Base-by-base conservation (phyloP, 2,888 invertebrate genomes). In the Drosophila paramelanica region DNA sequence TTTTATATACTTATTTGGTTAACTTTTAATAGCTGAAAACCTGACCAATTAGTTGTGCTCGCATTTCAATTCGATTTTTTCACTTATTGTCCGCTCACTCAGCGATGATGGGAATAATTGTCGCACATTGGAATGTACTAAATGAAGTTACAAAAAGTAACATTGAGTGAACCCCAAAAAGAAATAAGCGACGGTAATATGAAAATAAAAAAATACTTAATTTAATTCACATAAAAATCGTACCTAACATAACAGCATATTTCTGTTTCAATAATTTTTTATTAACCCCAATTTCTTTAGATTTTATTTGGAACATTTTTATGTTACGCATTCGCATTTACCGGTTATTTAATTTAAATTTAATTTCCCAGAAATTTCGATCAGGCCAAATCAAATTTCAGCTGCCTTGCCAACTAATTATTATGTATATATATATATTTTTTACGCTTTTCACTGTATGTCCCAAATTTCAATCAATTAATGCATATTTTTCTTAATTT, bases 351-450 rank as follows among this genome's bases (percentile, higher is more conserved):
- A 36, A 69, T 62, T 73, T 57, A 27, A 46, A 67, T 61, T 64
- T 64, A 33, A 41, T 45, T 65, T 66, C 38, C 51, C 27, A 52
- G 41, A 55, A 51, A 62, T 23, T 61, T 43, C 56, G 45, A 41
- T 20, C 50, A 17, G 50, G 14, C 6, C 36, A 82, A 79, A 81
- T 81, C 75, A 59, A 61, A 81, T 67, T 69, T 55, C 13, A 58
- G 49, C 46, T n/a, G 14, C 23, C 17, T 33, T 41, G 45, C 49
- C 25, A 47, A 59, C 52, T 76, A 73, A 76, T 73, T 73, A 73
- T 70, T 73, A 23, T 64, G 50, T 57, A 58, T 76, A 79, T 67
- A 49, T 33, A 14, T 46, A 33, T 5, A 38, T 56, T 42, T 33
- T 46, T 39, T n/a, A 3, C 10, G 2, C 0, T 46, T 49, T 64